Percentiles rank a stretch among this genome's conserved stretches.
Evolutionary conservation across 2,113 vertebrate species (phyloP).

Genomic region (Fulmarus glacialis): DNA sequence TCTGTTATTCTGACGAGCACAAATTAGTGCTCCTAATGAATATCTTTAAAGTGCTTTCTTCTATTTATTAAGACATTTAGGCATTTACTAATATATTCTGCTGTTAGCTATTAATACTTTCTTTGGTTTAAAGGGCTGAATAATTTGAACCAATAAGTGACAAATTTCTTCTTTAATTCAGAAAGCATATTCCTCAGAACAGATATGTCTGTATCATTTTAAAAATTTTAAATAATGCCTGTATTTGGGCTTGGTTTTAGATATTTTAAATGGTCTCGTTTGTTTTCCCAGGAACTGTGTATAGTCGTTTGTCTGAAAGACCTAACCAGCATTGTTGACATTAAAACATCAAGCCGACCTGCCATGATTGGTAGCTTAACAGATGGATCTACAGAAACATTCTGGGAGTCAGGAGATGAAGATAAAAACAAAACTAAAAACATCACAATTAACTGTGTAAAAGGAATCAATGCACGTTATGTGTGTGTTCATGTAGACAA

Average conservation of each 20-base stretch:
- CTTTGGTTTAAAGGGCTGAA: not conserved
- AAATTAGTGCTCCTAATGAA: not conserved
- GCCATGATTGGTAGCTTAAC: conserved; percentile 99
- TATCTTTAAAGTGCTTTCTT: not conserved
- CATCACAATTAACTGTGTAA: conserved; percentile 95
- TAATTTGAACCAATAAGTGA: not conserved
- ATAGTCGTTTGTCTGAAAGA: conserved; percentile 95
- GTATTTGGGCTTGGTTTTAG: not conserved
- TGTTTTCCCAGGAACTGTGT: conserved; percentile 87
- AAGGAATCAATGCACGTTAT: conserved; percentile 93
- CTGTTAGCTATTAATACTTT: not conserved
- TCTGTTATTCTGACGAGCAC: not conserved
- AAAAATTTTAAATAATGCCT: not conserved
- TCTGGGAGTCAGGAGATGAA: conserved; percentile 99
- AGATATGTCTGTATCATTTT: not conserved
- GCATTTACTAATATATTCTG: not conserved
- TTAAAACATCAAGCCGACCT: conserved; percentile 97
- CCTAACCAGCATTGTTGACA: conserved; percentile 93
- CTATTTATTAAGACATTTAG: not conserved
- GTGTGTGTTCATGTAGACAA: conserved; percentile 97
- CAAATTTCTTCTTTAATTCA: not conserved
- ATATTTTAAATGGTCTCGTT: not conserved
- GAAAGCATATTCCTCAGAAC: not conserved
- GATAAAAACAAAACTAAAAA: conserved; percentile 99
- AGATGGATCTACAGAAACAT: conserved; percentile 97